Conservation (phyloP, 2,888 invertebrate genomes). For the Lymantria monacha region DNA sequence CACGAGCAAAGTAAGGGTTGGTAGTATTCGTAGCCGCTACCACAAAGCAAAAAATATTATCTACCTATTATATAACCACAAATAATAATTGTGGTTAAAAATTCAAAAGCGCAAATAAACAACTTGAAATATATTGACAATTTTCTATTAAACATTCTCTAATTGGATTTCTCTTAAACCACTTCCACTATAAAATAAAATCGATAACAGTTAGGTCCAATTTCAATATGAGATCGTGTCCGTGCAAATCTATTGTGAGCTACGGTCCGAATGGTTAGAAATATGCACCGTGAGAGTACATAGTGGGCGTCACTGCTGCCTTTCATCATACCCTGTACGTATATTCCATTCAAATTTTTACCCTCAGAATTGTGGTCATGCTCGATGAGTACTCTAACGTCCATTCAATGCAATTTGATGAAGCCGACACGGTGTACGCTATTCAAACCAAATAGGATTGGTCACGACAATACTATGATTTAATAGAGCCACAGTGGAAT, state of each 20-base stretch:
- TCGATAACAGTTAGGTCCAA: conserved; percentile 58
- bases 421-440: conserved; percentile 65
- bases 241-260: conserved; percentile 65
- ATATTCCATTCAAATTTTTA: conserved; percentile 80
- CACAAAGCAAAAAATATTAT: too few species aligned
- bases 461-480: conserved; percentile 71
- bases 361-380: conserved; percentile 62
- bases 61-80: too few species aligned
- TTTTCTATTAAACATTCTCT: conserved; percentile 19
- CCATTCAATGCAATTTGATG: conserved; percentile 79
- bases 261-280: conserved; percentile 70
- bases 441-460: conserved; percentile 71
- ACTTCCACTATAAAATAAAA: conserved; percentile 41
- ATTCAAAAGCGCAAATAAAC: too few species aligned
- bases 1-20: too few species aligned
- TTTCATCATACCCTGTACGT: conserved; percentile 50
- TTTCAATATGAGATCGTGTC: conserved; percentile 73
- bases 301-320: conserved; percentile 35
- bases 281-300: conserved; percentile 52
- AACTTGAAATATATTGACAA: not conserved
- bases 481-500: conserved; percentile 68
- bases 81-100: too few species aligned
- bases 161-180: conserved; percentile 35
- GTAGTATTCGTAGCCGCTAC: too few species aligned
- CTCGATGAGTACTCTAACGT: conserved; percentile 74